Evolutionary conservation across 2,888 invertebrate species (phyloP), one percentile per base, ranked within the genome.

Genomic region (Mesorhabditis spiculigera): DNA sequence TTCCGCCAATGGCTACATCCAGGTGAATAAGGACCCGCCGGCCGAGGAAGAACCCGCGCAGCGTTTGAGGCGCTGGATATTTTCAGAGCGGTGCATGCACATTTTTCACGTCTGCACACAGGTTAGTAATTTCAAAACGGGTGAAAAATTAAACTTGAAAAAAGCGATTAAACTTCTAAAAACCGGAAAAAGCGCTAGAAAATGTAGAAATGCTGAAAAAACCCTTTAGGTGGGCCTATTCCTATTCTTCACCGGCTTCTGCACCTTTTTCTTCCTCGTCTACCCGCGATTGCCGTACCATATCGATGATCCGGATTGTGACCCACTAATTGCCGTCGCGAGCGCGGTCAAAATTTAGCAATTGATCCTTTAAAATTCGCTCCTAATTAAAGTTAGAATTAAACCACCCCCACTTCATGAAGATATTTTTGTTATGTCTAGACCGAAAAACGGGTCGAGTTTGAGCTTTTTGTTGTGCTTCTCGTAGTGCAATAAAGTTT

Each of bases 191-290:
- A n/a, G n/a, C n/a, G n/a, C n/a, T n/a, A n/a, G n/a, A n/a, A n/a
- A n/a, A n/a, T n/a, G 28, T 28, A 28, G 28, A 28, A 28, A 28
- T 28, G 28, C 28, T 28, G 28, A 28, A 50, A 13, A 6, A 50
- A 50, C 58, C 8, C n/a, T 50, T 50, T 3, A 50, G 58, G 58
- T 50, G 58, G 10, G 8, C n/a, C 58, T 50, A 10, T 50, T 50
- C 58, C 8, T 50, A 0, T 50, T 50, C 58, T 50, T 50, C n/a
- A 50, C 58, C n/a, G 58, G 58, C 58, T 50, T 50, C 58, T 50
- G 58, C n/a, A 50, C 58, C n/a, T 50, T 50, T n/a, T 50, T 50
- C 58, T 50, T 50, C n/a, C n/a, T 50, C 8, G n/a, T 50, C n/a
- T 50, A 50, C n/a, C 58, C 58, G 8, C 58, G 58, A 3, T 50